Base-by-base conservation (phyloP, 2,888 invertebrate species). In the Epirrhoe alternata region DNA sequence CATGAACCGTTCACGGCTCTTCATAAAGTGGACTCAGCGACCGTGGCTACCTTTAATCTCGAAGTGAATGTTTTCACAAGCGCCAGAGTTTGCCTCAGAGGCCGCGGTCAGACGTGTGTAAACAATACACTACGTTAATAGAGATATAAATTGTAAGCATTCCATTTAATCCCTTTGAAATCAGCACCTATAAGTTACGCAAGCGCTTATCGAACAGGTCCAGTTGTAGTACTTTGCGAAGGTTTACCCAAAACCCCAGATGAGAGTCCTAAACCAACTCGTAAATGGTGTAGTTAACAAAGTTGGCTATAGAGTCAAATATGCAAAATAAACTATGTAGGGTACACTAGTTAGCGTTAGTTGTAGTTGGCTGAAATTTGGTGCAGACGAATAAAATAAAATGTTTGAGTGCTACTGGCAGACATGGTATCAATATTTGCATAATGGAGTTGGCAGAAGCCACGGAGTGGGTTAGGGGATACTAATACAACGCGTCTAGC, bases 81-180 rank as follows among this genome's bases (percentile, higher is more conserved):
- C 87, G 83, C 81, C 84, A 82, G 84, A 83, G 85, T 84, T 82
- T 84, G 86, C 85, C 82, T 82, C 85, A 82, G 85, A 86, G 86
- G 85, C 86, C 86, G 84, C 82, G 84, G 86, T 84, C 84, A 85
- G 84, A 77, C 86, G 83, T 82, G 83, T 85, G 88, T 90, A 93
- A 92, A 92, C 92, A 93, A 88, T 89, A 85, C 86, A 85, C 83
- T 82, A 85, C 86, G 87, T 86, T 92, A 92, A 93, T 92, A 90
- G 90, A 92, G 93, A 92, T 89, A 91, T 92, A 92, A 92, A 91
- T 89, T 91, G 87, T 85, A 82, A 80, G 82, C 84, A 86, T 88
- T 89, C 84, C 85, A 86, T 90, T 87, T 89, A 87, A 89, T 89
- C 89, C 89, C 87, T 91, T 89, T 87, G 86, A 86, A 84, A 87